Conservation (phyloP, 2,113 vertebrate genomes). For the Taxidea taxus region DNA sequence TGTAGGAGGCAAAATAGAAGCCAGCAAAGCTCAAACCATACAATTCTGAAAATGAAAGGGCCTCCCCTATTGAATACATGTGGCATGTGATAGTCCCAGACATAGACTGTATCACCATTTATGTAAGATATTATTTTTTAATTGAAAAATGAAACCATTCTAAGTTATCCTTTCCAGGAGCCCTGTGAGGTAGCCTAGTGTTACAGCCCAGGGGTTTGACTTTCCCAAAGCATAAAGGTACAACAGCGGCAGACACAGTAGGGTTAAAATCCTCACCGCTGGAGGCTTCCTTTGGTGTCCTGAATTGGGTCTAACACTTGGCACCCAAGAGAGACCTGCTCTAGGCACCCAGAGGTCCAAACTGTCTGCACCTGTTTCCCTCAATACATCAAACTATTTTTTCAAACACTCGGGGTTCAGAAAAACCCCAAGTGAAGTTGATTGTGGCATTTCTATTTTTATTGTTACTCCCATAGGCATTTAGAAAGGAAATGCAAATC, state of each 20-base stretch:
- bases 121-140: neutral
- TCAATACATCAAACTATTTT: neutral
- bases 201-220: neutral
- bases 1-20: neutral
- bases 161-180: neutral
- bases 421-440: neutral
- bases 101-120: neutral
- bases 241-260: neutral
- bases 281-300: neutral
- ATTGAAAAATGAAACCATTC: conserved; percentile 1
- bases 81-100: neutral
- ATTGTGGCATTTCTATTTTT: conserved; percentile 23
- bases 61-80: neutral
- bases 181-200: neutral
- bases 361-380: neutral
- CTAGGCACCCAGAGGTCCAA: neutral
- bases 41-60: neutral
- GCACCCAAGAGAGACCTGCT: neutral
- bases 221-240: neutral
- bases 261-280: neutral
- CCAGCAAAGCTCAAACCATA: neutral
- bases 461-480: neutral
- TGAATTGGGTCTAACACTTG: neutral
- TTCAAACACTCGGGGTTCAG: conserved; percentile 23
- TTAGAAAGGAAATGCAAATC: conserved; percentile 48